Base-by-base conservation (phyloP, 2,113 vertebrate species). In the Cyprinodon brontotheroides region DNA sequence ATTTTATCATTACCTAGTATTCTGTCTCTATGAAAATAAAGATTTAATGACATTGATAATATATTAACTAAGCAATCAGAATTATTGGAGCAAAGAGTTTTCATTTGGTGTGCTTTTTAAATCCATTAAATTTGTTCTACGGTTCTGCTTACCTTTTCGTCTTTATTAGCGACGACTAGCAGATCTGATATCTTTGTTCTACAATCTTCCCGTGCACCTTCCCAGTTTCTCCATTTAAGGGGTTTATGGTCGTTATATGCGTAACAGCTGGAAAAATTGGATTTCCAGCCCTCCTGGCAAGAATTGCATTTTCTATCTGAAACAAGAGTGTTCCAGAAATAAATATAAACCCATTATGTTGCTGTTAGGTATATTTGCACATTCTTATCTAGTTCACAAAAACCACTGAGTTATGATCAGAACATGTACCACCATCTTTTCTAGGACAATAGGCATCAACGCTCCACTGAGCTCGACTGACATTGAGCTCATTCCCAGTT, bases 161-260 rank as follows among this genome's bases (percentile, higher is more conserved):
- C 0, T 39, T 5, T 0, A 65, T 17, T 12, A 36, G 0, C 11
- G 1, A 72, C 0, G 22, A 75, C 70, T 60, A 4, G 17, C 50
- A 89, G 59, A 60, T 86, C 47, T 50, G 87, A 67, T 22, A 0
- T 36, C 4, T 47, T 74, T 36, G 1, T 2, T 43, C 0, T 64
- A 41, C 85, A 89, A 50, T 77, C 0, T 3, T 43, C 0, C 48
- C 0, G 72, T 48, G 85, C 83, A 29, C 12, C 17, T 65, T 45
- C 0, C 85, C 85, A 89, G 60, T 29, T 78, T 68, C 2, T 86
- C 59, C 0, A 4, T 0, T 9, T 0, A 11, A 0, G 0, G 1
- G 0, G 0, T 0, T 0, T 0, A 4, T 12, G 0, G 1, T 86
- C 0, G n/a, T 57, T 12, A 70, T 29, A 0, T 0, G 0, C 5